Evolutionary conservation across 2,888 invertebrate genomes (phyloP), one percentile per base, ranked within the genome.

Genomic region (Electrophaes corylata): DNA sequence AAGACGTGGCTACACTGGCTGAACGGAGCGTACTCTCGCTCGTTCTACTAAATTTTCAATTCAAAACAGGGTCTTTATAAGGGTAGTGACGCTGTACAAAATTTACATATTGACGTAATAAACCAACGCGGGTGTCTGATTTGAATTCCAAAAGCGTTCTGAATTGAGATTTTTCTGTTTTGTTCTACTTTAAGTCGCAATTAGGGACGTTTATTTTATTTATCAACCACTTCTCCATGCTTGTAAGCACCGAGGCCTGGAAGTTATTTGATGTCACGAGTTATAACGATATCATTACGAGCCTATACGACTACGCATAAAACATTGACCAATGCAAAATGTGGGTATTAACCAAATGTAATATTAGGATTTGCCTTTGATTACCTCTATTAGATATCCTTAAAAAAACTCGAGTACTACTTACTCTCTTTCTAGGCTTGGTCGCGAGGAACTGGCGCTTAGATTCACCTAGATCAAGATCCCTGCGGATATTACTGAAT

Each of bases 91-190:
- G 91, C 83, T 83, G 86, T 86, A 85, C 88, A 82, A 83, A 88
- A 91, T 91, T 91, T 91, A 92, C 91, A 91, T 92, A 91, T 89
- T 86, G 86, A 86, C 88, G 91, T 90, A 90, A 91, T 90, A 91
- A 89, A 89, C 78, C 86, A 81, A 75, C 78, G 74, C 86, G 86
- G 83, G 82, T 81, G 84, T 80, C 85, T 88, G 84, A 84, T 90
- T 90, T 84, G 83, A 84, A 91, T 90, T 87, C 84, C 73, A 78
- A 75, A 73, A 77, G 77, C 79, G 82, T 79, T 78, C 72, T 73
- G 68, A 75, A 77, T 75, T 74, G 70, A 71, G 73, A 69, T 78
- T 80, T 78, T 76, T 74, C 69, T 73, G 73, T 62, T 62, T 60
- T 65, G 63, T 65, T 59, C 65, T 62, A 55, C 58, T 64, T 64